Evolutionary conservation across 2,888 invertebrate genomes (phyloP).

Genomic region (Hedya salicella): DNA sequence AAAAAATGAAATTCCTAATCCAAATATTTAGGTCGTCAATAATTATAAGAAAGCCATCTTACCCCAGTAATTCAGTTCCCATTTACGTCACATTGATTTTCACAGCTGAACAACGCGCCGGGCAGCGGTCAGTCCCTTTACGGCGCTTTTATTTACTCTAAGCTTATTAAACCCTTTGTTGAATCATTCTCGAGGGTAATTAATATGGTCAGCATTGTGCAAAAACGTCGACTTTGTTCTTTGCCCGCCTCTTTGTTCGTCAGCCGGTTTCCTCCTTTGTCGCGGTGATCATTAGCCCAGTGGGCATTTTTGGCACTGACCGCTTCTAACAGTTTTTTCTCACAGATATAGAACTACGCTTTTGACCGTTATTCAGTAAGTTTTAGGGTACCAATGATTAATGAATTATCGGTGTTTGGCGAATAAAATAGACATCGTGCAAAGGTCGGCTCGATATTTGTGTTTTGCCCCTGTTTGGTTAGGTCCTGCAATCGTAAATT

Average conservation of each 20-base stretch:
- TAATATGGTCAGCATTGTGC: constrained; percentile 80
- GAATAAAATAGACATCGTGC: not conserved
- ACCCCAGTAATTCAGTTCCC: constrained; percentile 19
- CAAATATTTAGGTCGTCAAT: too few species aligned
- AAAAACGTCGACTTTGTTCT: constrained; percentile 74
- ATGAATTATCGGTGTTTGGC: constrained; percentile 47
- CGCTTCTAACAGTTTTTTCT: constrained; percentile 66
- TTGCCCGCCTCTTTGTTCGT: constrained; percentile 67
- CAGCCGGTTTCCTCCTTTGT: constrained; percentile 71
- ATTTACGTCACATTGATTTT: constrained; percentile 71
- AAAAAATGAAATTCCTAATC: not conserved
- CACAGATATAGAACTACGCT: constrained; percentile 62
- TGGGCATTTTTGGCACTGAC: constrained; percentile 78
- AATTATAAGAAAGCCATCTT: not conserved
- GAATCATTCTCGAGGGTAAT: constrained; percentile 75
- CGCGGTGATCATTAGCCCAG: constrained; percentile 78
- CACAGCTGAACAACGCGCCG: constrained; percentile 57
- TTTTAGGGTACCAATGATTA: constrained; percentile 53
- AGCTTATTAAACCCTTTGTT: constrained; percentile 82
- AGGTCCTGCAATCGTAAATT: too few species aligned
- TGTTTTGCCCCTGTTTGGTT: not conserved
- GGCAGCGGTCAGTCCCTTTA: constrained; percentile 76
- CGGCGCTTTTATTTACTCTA: constrained; percentile 78
- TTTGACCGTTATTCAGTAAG: constrained; percentile 62
- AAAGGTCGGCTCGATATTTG: not conserved